Percentiles rank a stretch among this genome's conserved stretches.
These are phyloP conservation scores for Drosophila austrosaltans DNA, from an alignment of 2,888 invertebrate species.

Conservation along the genomic window DNA sequence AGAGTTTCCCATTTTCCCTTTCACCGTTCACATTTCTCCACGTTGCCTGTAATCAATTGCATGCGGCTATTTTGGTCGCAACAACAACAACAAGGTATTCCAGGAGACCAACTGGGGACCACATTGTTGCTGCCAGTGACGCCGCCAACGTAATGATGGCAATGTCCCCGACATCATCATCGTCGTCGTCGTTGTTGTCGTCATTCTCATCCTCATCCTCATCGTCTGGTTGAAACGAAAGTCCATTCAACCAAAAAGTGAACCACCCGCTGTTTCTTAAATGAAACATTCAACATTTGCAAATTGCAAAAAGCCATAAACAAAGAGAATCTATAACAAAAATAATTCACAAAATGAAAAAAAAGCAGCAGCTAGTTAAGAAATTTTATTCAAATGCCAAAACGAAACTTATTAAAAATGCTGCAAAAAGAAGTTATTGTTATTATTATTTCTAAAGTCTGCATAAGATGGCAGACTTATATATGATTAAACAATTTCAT, in stretches of 20 bases:
- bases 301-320: constrained; percentile 12
- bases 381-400: neutral
- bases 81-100: constrained; percentile 6
- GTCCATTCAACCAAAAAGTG: constrained; percentile 13
- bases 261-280: constrained; percentile 16
- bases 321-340: neutral
- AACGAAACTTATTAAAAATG: neutral
- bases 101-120: neutral
- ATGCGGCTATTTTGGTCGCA: constrained; percentile 63
- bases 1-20: constrained; percentile 10
- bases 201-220: neutral
- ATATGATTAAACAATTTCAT: too few species aligned
- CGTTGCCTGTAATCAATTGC: constrained; percentile 72
- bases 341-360: neutral
- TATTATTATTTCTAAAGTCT: too few species aligned
- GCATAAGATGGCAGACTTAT: too few species aligned
- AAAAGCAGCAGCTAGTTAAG: neutral
- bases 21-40: constrained; percentile 21
- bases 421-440: neutral
- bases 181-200: neutral
- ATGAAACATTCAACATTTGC: constrained; percentile 13
- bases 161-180: neutral
- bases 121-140: constrained; percentile 3
- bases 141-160: constrained; percentile 17
- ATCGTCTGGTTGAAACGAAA: constrained; percentile 13